Evolutionary conservation across 2,797 vertebrate species (phyloP).

Genomic region (Clarias pachynema): DNA sequence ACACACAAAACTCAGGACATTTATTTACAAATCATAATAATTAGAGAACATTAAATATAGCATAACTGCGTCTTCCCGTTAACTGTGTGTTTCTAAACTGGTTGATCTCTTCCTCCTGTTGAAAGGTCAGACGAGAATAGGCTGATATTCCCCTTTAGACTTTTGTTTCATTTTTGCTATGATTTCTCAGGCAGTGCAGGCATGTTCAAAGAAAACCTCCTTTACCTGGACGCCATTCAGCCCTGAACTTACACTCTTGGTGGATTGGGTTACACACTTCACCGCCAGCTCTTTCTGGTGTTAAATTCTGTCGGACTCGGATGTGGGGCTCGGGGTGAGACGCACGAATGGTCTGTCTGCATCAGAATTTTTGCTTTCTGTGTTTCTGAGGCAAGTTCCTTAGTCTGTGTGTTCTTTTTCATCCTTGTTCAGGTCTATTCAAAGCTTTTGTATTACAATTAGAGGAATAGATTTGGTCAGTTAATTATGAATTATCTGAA

Average conservation of each 20-base stretch:
- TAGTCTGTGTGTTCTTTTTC: not conserved
- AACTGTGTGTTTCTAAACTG: slow-evolving; percentile 34
- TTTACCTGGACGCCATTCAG: slow-evolving; percentile 48
- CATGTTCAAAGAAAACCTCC: slow-evolving; percentile 44
- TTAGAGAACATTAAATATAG: slow-evolving; percentile 15
- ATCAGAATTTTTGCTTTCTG: not conserved
- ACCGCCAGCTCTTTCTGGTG: slow-evolving; percentile 49
- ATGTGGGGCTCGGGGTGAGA: slow-evolving; percentile 26
- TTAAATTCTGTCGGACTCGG: slow-evolving; percentile 48
- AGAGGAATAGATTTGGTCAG: not conserved
- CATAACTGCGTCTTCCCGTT: slow-evolving; percentile 39
- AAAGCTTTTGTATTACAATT: no score
- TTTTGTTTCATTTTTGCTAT: slow-evolving; percentile 62
- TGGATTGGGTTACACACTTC: slow-evolving; percentile 53
- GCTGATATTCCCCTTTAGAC: slow-evolving; percentile 56
- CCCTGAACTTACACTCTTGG: slow-evolving; percentile 55
- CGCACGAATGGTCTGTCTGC: not conserved
- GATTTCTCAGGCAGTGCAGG: slow-evolving; percentile 47
- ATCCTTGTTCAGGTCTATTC: not conserved
- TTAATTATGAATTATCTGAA: not conserved
- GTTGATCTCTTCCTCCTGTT: slow-evolving; percentile 51
- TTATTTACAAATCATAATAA: slow-evolving; percentile 9
- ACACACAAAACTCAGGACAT: no score
- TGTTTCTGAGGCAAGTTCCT: not conserved
- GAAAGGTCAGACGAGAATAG: slow-evolving; percentile 58